These are phyloP conservation scores for Melanargia galathea DNA, from an alignment of 2,888 invertebrate species.

Conservation along the genomic window DNA sequence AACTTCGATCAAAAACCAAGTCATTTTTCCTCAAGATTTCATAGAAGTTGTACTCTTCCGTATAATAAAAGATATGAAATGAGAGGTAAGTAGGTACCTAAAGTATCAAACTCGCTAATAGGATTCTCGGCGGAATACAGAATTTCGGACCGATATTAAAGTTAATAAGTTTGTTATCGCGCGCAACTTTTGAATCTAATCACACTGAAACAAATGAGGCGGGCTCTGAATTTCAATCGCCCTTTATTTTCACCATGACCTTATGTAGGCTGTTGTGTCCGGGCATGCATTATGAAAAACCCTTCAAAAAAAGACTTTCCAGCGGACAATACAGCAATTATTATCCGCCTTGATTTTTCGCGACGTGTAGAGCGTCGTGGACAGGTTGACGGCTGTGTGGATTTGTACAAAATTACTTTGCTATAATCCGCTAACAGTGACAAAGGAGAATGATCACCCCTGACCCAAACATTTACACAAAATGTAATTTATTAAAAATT, in stretches of 20 bases:
- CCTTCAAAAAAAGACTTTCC: not conserved
- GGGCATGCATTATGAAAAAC: no score
- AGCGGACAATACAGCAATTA: no score
- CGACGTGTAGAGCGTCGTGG: no score
- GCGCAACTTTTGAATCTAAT: conserved; percentile 11
- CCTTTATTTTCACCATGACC: not conserved
- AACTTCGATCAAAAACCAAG: not conserved
- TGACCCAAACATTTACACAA: no score
- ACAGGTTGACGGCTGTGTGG: no score
- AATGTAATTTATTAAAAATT: no score
- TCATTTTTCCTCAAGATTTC: not conserved
- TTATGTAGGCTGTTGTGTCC: no score
- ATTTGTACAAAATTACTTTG: no score
- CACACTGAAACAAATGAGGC: conserved; percentile 11
- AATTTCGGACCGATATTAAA: conserved; percentile 20
- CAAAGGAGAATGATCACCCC: no score
- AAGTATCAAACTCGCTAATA: conserved; percentile 13
- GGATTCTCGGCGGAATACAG: conserved; percentile 10
- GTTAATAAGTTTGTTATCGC: conserved; percentile 17
- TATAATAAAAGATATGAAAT: not conserved
- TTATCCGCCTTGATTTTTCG: no score
- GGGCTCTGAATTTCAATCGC: conserved; percentile 10
- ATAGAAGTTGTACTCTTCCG: not conserved
- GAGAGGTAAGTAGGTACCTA: no score
- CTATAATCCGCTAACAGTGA: no score